These are phyloP conservation scores for Cantharis rufa DNA, from an alignment of 2,888 invertebrate genomes.

Conservation along the genomic window DNA sequence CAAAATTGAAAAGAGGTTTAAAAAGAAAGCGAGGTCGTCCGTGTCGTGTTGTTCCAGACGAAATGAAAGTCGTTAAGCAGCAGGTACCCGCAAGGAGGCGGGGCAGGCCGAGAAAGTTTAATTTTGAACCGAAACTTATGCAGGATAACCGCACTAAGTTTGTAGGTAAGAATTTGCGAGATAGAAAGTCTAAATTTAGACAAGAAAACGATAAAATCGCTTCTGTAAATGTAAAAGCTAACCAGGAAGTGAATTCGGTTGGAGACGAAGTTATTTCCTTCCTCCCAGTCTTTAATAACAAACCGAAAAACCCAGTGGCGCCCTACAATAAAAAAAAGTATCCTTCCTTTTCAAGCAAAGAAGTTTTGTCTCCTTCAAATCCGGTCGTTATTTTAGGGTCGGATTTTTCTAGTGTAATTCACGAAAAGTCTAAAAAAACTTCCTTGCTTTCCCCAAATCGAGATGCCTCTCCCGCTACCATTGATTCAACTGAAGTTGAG, in stretches of 20 bases:
- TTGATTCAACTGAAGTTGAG: not conserved
- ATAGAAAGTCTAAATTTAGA: not conserved
- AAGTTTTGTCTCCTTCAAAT: not conserved
- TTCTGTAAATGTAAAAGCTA: not conserved
- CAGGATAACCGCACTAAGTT: not conserved
- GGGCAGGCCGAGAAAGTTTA: not conserved
- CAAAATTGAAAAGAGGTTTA: not conserved
- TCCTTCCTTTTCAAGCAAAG: not conserved
- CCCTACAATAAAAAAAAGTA: not conserved
- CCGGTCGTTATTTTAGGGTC: not conserved
- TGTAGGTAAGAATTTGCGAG: not conserved
- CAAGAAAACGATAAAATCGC: not conserved
- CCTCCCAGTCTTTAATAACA: slow-evolving; percentile 13
- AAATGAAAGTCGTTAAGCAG: not conserved
- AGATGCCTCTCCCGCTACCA: not conserved
- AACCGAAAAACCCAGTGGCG: not conserved
- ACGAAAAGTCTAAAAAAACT: not conserved
- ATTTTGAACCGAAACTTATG: not conserved
- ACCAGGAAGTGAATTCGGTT: not conserved
- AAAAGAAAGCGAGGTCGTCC: not conserved
- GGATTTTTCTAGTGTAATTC: not conserved
- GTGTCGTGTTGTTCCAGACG: not conserved
- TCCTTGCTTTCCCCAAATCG: not conserved
- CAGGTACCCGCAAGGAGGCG: not conserved
- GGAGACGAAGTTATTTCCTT: slow-evolving; percentile 17